Conservation (phyloP, 2,113 vertebrate species). For the Micromys minutus region DNA sequence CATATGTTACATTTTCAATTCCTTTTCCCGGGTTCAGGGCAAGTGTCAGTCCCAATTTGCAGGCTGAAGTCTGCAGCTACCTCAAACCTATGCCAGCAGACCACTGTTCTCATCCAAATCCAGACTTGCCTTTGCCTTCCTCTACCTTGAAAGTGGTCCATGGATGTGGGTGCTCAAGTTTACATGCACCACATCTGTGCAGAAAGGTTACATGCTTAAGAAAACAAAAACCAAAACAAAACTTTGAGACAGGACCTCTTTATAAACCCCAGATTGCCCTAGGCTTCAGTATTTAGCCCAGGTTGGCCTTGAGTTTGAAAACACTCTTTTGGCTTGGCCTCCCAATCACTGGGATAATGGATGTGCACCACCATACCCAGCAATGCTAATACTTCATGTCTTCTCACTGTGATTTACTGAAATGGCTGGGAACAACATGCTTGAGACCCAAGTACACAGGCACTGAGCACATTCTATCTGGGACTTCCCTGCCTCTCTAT, state of each 20-base stretch:
- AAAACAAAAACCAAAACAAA: too few species aligned
- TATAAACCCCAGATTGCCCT: not conserved
- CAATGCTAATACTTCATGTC: not conserved
- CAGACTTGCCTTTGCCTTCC: not conserved
- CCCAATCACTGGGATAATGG: not conserved
- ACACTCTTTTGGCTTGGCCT: not conserved
- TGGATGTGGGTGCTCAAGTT: not conserved
- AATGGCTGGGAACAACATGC: constrained; percentile 2
- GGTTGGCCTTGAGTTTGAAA: not conserved
- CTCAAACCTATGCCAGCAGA: not conserved
- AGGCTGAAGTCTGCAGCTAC: not conserved
- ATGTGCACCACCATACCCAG: not conserved
- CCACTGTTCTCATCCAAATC: not conserved
- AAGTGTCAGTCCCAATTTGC: not conserved
- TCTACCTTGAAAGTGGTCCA: not conserved
- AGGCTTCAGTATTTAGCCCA: not conserved
- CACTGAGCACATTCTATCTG: not conserved
- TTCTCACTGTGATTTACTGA: not conserved
- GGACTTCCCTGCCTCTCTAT: constrained; percentile 29
- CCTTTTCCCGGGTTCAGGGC: not conserved
- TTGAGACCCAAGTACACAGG: not conserved
- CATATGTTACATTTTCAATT: not conserved
- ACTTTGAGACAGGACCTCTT: not conserved
- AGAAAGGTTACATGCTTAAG: not conserved
- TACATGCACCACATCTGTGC: not conserved